A percentile compares a stretch with the other conserved stretches of the same genome.
phyloP scores from a whole-genome alignment of 2,113 vertebrate species.

The Motacilla tschutschensis region DNA sequence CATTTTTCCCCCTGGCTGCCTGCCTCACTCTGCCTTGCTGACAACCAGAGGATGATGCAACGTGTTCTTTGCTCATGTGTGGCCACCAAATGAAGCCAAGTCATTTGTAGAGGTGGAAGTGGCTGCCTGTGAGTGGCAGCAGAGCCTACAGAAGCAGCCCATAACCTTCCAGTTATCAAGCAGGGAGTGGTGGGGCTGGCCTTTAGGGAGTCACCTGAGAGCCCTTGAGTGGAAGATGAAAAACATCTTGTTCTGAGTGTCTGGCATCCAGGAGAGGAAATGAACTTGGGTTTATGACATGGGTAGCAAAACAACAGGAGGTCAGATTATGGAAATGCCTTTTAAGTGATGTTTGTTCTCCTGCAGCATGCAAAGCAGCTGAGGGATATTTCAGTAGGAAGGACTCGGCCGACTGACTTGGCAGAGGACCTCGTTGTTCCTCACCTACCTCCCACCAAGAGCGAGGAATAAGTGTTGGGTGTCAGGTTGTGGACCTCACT shows the following conservation, averaged over 20 bases:
- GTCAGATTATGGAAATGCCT: background rate
- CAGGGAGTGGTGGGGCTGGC: background rate
- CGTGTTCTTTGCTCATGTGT: background rate
- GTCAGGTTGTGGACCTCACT: background rate
- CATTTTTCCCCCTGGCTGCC: background rate
- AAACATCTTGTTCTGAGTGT: slow-evolving; percentile 26
- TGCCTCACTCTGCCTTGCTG: background rate
- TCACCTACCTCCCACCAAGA: background rate
- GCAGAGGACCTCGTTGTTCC: background rate
- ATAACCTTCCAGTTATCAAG: background rate
- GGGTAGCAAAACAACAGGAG: slow-evolving; percentile 11
- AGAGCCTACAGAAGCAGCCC: background rate
- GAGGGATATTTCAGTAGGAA: background rate
- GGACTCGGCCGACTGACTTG: background rate
- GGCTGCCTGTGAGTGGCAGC: background rate
- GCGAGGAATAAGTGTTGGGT: background rate
- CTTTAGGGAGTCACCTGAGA: background rate
- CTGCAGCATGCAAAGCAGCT: background rate
- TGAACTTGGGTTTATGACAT: slow-evolving; percentile 8
- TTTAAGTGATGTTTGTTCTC: background rate
- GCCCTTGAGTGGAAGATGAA: background rate
- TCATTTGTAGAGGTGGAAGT: background rate
- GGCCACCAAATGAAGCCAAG: background rate
- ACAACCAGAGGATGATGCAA: background rate
- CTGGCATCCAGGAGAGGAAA: slow-evolving; percentile 36